Conservation (phyloP, 2,888 invertebrate species). For the Rhagium mordax region DNA sequence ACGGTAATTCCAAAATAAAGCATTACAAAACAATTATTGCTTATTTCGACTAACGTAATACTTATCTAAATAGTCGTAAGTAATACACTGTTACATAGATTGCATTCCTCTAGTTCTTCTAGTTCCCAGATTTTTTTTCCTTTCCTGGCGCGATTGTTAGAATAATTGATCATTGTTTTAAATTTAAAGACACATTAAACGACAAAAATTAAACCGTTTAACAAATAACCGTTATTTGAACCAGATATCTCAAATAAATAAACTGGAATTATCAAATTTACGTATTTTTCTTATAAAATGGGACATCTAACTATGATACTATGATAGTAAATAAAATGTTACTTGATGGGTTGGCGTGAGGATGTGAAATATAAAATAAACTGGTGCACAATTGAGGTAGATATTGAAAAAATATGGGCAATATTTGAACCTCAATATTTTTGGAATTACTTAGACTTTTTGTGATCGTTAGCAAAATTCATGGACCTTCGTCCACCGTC, state of each 20-base stretch:
- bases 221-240: not conserved
- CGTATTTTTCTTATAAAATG: too few relatives aligned
- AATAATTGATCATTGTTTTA: constrained; percentile 4
- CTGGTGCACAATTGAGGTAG: too few relatives aligned
- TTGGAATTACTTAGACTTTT: too few relatives aligned
- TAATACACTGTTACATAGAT: not conserved
- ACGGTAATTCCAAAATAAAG: not conserved
- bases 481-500: too few relatives aligned
- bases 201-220: not conserved
- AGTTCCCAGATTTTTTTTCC: not conserved
- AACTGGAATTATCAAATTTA: too few relatives aligned
- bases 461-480: too few relatives aligned
- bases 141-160: not conserved
- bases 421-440: too few relatives aligned
- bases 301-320: too few relatives aligned
- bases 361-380: too few relatives aligned
- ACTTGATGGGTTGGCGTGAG: too few relatives aligned
- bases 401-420: too few relatives aligned
- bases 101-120: not conserved
- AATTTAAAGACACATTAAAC: not conserved
- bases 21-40: not conserved
- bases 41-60: not conserved
- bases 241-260: not conserved
- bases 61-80: not conserved
- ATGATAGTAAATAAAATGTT: too few relatives aligned